Percentiles rank a stretch among this genome's conserved stretches.
Evolutionary conservation across 2,888 invertebrate species (phyloP).

Genomic region (Timandra comae): DNA sequence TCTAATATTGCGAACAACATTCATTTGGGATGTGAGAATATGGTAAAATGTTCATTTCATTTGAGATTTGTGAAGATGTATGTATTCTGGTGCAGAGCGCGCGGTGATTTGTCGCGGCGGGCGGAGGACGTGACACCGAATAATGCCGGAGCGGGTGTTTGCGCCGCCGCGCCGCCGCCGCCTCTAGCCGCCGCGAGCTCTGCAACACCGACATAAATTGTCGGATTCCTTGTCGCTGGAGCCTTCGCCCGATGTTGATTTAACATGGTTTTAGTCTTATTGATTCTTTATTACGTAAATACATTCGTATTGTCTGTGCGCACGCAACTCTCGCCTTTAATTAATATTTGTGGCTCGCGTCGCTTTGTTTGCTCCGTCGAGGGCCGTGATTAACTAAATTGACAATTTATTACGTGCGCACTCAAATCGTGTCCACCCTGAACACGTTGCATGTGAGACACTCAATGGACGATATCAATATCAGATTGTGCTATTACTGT

Average conservation of each 20-base stretch:
- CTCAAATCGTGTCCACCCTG: too few species aligned
- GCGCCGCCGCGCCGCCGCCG: conserved; percentile 14
- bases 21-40: too few species aligned
- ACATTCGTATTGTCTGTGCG: conserved; percentile 67
- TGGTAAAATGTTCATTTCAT: too few species aligned
- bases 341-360: conserved; percentile 48
- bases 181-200: conserved; percentile 48
- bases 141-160: too few species aligned
- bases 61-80: background rate
- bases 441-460: too few species aligned
- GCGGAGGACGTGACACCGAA: background rate
- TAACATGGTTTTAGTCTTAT: conserved; percentile 76
- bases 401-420: too few species aligned
- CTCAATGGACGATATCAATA: too few species aligned
- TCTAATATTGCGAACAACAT: too few species aligned
- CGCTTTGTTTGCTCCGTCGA: too few species aligned
- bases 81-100: background rate
- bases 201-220: conserved; percentile 63
- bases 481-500: background rate
- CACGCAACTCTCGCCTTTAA: conserved; percentile 65
- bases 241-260: conserved; percentile 73
- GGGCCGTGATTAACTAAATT: too few species aligned
- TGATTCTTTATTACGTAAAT: conserved; percentile 73
- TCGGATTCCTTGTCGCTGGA: conserved; percentile 72
- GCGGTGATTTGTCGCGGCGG: background rate